phyloP scores from a whole-genome alignment of 2,888 invertebrate species.

The Eretmocerus hayati region DNA sequence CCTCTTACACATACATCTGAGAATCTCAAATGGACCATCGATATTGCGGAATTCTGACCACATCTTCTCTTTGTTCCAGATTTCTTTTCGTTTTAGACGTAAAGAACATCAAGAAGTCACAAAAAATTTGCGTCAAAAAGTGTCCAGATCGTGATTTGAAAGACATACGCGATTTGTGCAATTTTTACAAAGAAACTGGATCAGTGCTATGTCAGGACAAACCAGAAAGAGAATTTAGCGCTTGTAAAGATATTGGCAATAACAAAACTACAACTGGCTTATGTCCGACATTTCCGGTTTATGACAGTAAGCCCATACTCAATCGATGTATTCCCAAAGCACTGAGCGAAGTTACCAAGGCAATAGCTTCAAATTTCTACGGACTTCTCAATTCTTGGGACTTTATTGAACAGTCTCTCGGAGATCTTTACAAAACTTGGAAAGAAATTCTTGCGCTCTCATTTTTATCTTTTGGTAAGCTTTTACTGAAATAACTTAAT shows the following conservation, averaged over 20 bases:
- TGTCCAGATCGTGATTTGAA: conserved; percentile 69
- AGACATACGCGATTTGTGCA: conserved; percentile 60
- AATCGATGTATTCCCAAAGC: conserved; percentile 82
- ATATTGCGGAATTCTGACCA: no score
- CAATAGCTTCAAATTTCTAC: conserved; percentile 66
- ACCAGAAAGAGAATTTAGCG: conserved; percentile 41
- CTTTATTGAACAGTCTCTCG: conserved; percentile 77
- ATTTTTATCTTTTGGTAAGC: conserved; percentile 72
- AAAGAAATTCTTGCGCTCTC: conserved; percentile 75
- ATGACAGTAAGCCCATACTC: conserved; percentile 69
- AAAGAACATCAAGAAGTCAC: conserved; percentile 63
- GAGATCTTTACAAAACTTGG: conserved; percentile 85
- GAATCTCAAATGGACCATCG: no score
- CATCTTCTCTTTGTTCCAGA: conserved; percentile 40
- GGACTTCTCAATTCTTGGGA: conserved; percentile 82
- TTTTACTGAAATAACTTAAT: neutral
- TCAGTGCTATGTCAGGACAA: conserved; percentile 65
- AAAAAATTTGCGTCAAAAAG: conserved; percentile 83
- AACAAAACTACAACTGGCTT: conserved; percentile 38
- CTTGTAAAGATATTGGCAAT: conserved; percentile 32
- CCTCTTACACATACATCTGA: no score
- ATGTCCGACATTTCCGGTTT: conserved; percentile 66
- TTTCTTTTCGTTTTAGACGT: conserved; percentile 81
- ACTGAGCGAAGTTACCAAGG: conserved; percentile 58
- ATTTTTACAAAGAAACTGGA: conserved; percentile 66